These are phyloP conservation scores for Macroglossus sobrinus DNA, from an alignment of 2,113 vertebrate genomes.

Conservation along the genomic window DNA sequence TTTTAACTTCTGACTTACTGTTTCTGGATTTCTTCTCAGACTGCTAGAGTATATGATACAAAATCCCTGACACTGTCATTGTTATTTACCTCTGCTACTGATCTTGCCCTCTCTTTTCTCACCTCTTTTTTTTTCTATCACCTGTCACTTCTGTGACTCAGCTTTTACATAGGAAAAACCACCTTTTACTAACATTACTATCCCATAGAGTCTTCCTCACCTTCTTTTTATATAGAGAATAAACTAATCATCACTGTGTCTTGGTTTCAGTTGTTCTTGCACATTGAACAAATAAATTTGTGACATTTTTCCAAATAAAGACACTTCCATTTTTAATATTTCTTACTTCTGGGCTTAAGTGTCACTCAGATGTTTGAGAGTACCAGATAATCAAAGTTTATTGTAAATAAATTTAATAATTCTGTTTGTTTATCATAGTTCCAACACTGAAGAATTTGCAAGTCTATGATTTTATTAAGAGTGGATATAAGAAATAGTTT, in stretches of 20 bases:
- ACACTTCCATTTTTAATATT: conserved; percentile 24
- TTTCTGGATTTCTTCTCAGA: conserved; percentile 11
- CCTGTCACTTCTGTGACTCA: neutral
- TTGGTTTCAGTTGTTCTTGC: neutral
- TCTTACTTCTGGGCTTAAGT: conserved; percentile 11
- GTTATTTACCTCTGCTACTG: neutral
- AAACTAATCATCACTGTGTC: neutral
- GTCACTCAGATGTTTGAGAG: neutral
- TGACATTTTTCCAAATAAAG: conserved; percentile 31
- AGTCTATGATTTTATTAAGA: neutral
- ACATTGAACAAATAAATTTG: neutral
- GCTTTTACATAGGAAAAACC: neutral
- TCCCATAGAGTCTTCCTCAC: neutral
- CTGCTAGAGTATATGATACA: neutral
- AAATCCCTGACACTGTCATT: neutral
- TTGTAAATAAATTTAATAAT: conserved; percentile 26
- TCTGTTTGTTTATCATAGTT: conserved; percentile 37
- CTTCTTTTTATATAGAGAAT: neutral
- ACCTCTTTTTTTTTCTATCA: neutral
- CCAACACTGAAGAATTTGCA: conserved; percentile 24
- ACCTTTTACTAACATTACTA: neutral
- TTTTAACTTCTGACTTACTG: neutral
- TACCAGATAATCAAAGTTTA: neutral
- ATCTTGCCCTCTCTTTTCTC: neutral
- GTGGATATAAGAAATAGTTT: neutral